Base-by-base conservation (phyloP, 2,888 invertebrate species). In the Oscheius sp. region DNA sequence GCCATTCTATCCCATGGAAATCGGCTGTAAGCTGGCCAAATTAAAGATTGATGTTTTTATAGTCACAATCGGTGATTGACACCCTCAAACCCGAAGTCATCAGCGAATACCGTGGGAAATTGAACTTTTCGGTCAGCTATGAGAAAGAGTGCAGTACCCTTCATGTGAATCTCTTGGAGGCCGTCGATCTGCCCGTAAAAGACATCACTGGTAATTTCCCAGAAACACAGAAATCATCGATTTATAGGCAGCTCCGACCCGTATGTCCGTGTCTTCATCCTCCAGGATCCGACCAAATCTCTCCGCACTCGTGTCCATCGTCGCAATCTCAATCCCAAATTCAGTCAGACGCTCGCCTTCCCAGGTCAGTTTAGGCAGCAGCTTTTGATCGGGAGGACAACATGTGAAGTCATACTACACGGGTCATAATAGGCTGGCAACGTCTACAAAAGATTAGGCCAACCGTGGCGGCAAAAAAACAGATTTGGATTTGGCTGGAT, bases 41-140 rank as follows among this genome's bases (percentile, higher is more conserved):
- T 3, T 25, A 46, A 29, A 49, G 55, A 41, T 6, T 56, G 13
- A 23, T 29, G 9, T 49, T 52, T 3, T 72, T 63, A n/a, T 49
- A 73, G 59, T 25, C 46, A 46, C 66, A 68, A n/a, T 53, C 85
- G 75, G 81, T 86, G 16, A 86, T 86, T 73, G 85, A 86, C 72
- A 82, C 83, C 21, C 75, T 86, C 53, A 79, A 80, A 27, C 86
- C 86, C 27, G 85, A 86, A 76, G 76, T 73, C 5, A 84, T 86
- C 35, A 75, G 77, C 41, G 86, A 86, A 72, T 81, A 78, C 63
- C 78, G 85, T n/a, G 86, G 86, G 9, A 77, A 80, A n/a, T 70
- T 87, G 41, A 87, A 86, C 76, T 87, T 87, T 71, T 81, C 85
- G 7, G 53, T 87, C 25, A 75, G 78, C n/a, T 86, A 80, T 69